Evolutionary conservation across 1,140 invertebrate genomes (phyloP).

Genomic region (Adoxophyes honmai): DNA sequence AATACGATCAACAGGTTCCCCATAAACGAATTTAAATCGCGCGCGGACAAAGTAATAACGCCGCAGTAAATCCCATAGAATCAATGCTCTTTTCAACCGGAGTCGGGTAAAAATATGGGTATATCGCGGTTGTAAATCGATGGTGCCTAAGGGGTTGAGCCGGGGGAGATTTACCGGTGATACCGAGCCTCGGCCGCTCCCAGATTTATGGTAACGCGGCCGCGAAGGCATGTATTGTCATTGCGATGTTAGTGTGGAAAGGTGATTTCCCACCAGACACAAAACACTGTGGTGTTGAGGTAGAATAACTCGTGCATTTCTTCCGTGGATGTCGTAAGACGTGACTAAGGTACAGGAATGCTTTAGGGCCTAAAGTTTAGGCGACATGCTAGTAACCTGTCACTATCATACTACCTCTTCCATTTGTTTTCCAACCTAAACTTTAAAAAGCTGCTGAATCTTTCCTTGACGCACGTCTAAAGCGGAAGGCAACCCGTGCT

Average conservation of each 20-base stretch:
- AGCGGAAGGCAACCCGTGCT: no score
- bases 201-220: constrained; percentile 5
- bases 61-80: not conserved
- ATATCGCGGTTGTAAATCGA: constrained; percentile 5
- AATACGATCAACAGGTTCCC: no score
- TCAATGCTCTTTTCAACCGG: not conserved
- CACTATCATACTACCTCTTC: no score
- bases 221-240: constrained; percentile 3
- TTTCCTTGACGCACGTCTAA: no score
- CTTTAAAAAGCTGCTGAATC: no score
- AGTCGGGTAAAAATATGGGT: constrained; percentile 6
- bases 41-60: not conserved
- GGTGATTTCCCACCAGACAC: not conserved
- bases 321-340: no score
- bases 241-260: not conserved
- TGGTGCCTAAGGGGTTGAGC: constrained; percentile 1
- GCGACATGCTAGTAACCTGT: no score
- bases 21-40: not conserved
- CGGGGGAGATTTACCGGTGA: not conserved
- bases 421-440: no score
- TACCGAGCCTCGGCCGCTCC: not conserved
- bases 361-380: no score
- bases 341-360: no score
- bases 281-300: no score
- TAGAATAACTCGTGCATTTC: no score